These are phyloP conservation scores for Casuarius casuarius DNA, from an alignment of 2,113 vertebrate species.

Conservation along the genomic window DNA sequence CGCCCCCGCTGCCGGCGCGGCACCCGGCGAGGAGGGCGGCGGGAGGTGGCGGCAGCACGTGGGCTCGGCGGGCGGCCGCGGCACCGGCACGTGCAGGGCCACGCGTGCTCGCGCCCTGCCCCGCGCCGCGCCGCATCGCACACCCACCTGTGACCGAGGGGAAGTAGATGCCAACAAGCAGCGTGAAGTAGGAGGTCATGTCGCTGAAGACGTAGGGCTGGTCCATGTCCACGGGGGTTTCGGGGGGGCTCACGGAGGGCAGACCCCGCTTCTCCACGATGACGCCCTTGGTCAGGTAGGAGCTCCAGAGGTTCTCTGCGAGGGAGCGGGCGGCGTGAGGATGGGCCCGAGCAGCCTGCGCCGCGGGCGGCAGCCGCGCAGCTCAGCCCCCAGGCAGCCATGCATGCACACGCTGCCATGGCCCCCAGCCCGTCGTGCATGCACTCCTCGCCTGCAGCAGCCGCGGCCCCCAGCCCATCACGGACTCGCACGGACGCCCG, in stretches of 20 bases:
- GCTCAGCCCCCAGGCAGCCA: too few relatives aligned
- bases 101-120: background rate
- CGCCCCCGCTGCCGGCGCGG: background rate
- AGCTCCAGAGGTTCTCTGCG: conserved; percentile 93
- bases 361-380: too few relatives aligned
- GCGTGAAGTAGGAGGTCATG: conserved; percentile 95
- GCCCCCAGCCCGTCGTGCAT: too few relatives aligned
- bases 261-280: conserved; percentile 82
- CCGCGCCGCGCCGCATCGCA: background rate
- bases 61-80: background rate
- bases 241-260: conserved; percentile 70
- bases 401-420: too few relatives aligned
- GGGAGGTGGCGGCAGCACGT: background rate
- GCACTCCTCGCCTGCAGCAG: too few relatives aligned
- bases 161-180: conserved; percentile 98
- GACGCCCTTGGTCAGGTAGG: conserved; percentile 89
- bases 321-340: background rate
- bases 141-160: conserved; percentile 94
- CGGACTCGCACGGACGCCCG: rapidly evolving
- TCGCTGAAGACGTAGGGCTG: conserved; percentile 94
- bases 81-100: background rate
- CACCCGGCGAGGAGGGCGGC: background rate
- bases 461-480: too few relatives aligned
- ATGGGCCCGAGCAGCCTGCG: rapidly evolving
- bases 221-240: conserved; percentile 78